Evolutionary conservation across 35 echinoderm and acorn worm species (phyloP), one percentile per base, ranked within the genome.

Genomic region (Lytechinus pictus): DNA sequence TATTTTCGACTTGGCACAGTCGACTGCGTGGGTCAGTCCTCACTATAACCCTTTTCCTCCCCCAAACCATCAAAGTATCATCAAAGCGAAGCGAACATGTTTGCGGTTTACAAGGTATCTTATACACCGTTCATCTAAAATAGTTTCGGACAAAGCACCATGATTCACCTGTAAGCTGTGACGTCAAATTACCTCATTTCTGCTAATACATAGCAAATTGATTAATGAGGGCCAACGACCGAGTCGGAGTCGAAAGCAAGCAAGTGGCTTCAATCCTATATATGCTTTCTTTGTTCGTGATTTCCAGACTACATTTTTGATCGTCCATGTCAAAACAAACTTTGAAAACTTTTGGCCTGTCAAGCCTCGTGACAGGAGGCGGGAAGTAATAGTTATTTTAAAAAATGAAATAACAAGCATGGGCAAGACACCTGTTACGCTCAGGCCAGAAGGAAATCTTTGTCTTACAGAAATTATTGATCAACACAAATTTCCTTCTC

Each of bases 151-250:
- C 87, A 89, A 89, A 89, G 87, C 87, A 10, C 10, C 9, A 4
- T 89, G 87, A 89, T 89, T 89, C 87, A 89, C 87, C 87, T 89
- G 28, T 53, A 51, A 89, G 8, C 9, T 89, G 87, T 89, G 87
- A 89, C 87, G 87, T 89, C 87, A 89, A 89, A 89, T 89, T 89
- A 89, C 87, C 87, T 89, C 87, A 89, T 89, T 89, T 89, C 87
- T 89, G 27, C 52, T 89, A 89, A 89, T 89, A 89, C 52, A 71
- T 89, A 53, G 28, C 87, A 89, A 89, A 89, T 89, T 89, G 87
- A 89, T 89, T 89, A 89, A 52, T 89, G 87, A 89, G 27, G 87
- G 87, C 28, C 87, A 89, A 14, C 51, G 87, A 89, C 87, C 87
- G 87, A 27, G 87, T 28, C 13, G 12, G 10, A 89, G 11, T 44